A percentile compares a stretch with the other conserved stretches of the same genome.
Evolutionary conservation across 2,797 vertebrate species (phyloP).

Genomic region (Cyclura pinguis): DNA sequence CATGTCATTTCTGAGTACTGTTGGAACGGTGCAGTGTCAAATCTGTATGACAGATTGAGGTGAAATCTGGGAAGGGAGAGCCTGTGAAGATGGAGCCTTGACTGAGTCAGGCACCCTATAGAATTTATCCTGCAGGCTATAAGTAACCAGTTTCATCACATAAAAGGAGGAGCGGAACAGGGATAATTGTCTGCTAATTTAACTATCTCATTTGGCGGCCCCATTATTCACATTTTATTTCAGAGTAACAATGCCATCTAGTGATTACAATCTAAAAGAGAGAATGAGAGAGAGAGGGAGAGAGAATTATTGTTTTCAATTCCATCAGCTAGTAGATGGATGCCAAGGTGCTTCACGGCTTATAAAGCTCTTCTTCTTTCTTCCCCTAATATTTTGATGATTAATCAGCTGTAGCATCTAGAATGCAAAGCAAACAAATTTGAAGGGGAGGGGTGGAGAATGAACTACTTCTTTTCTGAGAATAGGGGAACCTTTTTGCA

Average conservation of each 20-base stretch:
- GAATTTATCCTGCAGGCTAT: conserved; percentile 89
- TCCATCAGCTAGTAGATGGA: conserved; percentile 18
- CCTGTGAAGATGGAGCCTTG: conserved; percentile 89
- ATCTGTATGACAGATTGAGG: conserved; percentile 99
- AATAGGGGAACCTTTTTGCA: conserved; percentile 39
- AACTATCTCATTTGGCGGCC: conserved; percentile 75
- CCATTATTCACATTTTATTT: conserved; percentile 63
- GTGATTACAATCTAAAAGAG: conserved; percentile 63
- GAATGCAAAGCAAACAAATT: conserved; percentile 30
- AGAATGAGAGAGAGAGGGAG: not conserved
- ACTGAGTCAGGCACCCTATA: conserved; percentile 87
- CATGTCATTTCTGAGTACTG: conserved; percentile 95
- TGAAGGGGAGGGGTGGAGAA: no score
- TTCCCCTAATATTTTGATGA: conserved; percentile 42
- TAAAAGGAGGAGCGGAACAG: conserved; percentile 67
- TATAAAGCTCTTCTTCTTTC: conserved; percentile 23
- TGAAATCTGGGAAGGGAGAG: conserved; percentile 93
- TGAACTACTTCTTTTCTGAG: conserved; percentile 7
- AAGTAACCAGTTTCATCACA: conserved; percentile 78
- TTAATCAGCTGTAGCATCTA: conserved; percentile 38
- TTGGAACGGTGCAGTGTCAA: conserved; percentile 95
- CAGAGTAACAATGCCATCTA: conserved; percentile 80
- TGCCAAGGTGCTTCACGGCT: conserved; percentile 33
- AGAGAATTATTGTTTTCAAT: conserved; percentile 41
- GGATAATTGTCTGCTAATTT: conserved; percentile 83